These are phyloP conservation scores for Eulimnadia texana DNA, from an alignment of 1,140 invertebrate genomes.

Conservation along the genomic window DNA sequence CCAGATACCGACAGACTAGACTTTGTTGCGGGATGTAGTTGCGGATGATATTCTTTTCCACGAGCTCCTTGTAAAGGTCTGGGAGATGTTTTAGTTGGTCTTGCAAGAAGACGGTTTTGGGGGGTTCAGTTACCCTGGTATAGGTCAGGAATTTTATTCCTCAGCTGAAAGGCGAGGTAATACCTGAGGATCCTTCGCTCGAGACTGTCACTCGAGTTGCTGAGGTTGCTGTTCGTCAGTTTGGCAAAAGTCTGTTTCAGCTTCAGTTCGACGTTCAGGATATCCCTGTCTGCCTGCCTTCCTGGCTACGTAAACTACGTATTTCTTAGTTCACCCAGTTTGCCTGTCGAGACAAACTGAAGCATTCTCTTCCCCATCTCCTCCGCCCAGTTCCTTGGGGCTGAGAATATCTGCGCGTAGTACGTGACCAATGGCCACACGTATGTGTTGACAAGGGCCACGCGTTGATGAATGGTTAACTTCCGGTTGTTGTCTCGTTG, in stretches of 20 bases:
- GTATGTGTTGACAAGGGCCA: not conserved
- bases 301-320: not conserved
- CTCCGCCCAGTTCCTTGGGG: not conserved
- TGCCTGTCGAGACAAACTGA: not conserved
- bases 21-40: no score
- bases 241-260: not conserved
- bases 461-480: not conserved
- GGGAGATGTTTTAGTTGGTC: no score
- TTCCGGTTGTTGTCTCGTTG: not conserved
- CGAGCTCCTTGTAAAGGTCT: no score
- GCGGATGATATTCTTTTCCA: no score
- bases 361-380: not conserved
- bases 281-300: not conserved
- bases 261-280: not conserved
- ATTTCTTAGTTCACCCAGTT: not conserved
- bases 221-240: not conserved
- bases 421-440: not conserved
- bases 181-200: no score
- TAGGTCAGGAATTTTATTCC: no score
- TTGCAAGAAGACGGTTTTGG: no score
- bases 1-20: no score
- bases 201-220: no score
- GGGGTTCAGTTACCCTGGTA: no score
- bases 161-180: no score
- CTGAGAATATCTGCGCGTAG: not conserved